Conservation (phyloP, 2,113 vertebrate species). For the Tragelaphus scriptus region DNA sequence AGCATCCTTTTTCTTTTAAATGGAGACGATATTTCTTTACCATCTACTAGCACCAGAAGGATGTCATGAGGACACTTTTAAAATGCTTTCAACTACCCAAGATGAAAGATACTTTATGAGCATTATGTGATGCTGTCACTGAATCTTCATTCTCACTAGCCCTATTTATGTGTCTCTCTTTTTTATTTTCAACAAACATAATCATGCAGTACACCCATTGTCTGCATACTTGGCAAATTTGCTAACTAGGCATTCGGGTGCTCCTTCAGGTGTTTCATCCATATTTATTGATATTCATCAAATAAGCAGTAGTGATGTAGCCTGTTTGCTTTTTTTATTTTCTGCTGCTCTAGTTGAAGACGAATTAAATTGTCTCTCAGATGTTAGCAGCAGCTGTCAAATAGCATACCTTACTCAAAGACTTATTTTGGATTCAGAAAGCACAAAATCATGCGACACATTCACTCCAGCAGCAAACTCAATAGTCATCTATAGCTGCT, state of each 20-base stretch:
- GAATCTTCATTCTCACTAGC: slow-evolving; percentile 33
- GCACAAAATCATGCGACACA: slow-evolving; percentile 35
- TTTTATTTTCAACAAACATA: slow-evolving; percentile 60
- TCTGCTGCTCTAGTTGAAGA: slow-evolving; percentile 48
- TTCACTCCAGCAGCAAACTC: slow-evolving; percentile 14
- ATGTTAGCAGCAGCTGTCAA: slow-evolving; percentile 63
- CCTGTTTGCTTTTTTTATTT: slow-evolving; percentile 20
- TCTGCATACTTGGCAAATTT: slow-evolving; percentile 43
- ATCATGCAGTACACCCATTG: slow-evolving; percentile 26
- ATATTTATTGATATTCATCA: slow-evolving; percentile 57
- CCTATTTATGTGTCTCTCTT: slow-evolving; percentile 37
- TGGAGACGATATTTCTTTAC: slow-evolving; percentile 10
- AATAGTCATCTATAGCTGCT: background rate
- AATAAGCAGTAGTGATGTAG: background rate
- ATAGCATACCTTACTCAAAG: slow-evolving; percentile 43
- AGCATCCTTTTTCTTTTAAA: slow-evolving; percentile 38
- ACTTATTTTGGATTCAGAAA: slow-evolving; percentile 54
- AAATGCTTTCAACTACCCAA: slow-evolving; percentile 44
- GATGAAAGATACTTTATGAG: slow-evolving; percentile 18
- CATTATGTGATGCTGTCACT: background rate
- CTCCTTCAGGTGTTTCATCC: slow-evolving; percentile 56
- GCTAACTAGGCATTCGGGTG: slow-evolving; percentile 27
- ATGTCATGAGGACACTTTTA: slow-evolving; percentile 44
- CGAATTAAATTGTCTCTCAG: slow-evolving; percentile 55
- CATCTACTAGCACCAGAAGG: slow-evolving; percentile 14